Evolutionary conservation across 2,888 invertebrate species (phyloP), one percentile per base, ranked within the genome.

Genomic region (Cantharis flavilabris): DNA sequence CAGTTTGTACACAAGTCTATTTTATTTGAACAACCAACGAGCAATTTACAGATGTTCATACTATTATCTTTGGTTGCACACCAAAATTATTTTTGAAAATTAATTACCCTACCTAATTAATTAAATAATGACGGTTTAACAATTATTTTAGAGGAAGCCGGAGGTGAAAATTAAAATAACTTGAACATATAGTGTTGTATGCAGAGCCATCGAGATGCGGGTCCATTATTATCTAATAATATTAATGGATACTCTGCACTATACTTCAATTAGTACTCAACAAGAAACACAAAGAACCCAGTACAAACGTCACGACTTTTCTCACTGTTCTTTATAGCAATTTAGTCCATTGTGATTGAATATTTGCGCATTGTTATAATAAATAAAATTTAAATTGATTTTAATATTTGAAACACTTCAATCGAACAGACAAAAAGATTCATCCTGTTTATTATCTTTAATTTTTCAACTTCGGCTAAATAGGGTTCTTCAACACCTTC

Each of bases 221-320:
- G 85, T 80, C 81, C 80, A 84, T 84, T 85, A 83, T 84, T 81
- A 78, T 78, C 77, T 81, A 82, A 84, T 83, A 79, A 74, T 72
- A 75, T 80, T 83, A 83, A 83, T 82, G 80, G 82, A 84, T 83
- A 81, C 80, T 83, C 81, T 83, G 83, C 81, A 81, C 83, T 82
- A 81, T 83, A 81, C 81, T 82, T 82, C 82, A 82, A 84, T 84
- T 83, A 81, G 75, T 70, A 72, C 73, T 76, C 73, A 78, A 82
- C 80, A 69, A 71, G 77, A 62, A 73, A 62, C 69, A 82, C 80
- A 82, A 82, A 81, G 76, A 75, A 72, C 65, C 69, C 62, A 20
- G 14, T 69, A 78, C 70, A 49, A 64, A 72, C 70, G 73, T 64
- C 65, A 67, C 76, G 30, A 75, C 72, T 75, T 78, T 78, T 78